Percentiles rank a stretch among this genome's conserved stretches.
These are phyloP conservation scores for Tokudaia muenninki DNA, from an alignment of 2,797 vertebrate genomes.

Conservation along the genomic window DNA sequence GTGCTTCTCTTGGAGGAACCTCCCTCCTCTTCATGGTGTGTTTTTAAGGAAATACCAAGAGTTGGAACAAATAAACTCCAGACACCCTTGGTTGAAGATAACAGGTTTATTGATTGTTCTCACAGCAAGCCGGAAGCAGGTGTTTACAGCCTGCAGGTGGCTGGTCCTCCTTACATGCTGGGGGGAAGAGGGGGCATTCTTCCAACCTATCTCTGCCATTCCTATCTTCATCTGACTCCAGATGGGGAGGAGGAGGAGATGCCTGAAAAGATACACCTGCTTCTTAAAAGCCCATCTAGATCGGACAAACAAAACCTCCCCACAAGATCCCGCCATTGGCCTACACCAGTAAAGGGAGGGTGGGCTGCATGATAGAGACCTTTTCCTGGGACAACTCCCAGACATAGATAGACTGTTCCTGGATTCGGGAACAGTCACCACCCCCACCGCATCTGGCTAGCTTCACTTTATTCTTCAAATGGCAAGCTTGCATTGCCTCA, in stretches of 20 bases:
- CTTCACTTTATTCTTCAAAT: not conserved
- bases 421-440: not conserved
- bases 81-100: not conserved
- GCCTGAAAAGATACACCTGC: not conserved
- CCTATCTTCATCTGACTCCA: not conserved
- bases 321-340: fast-evolving
- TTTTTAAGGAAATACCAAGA: constrained; percentile 7
- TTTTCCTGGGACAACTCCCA: not conserved
- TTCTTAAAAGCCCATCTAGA: not conserved
- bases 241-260: not conserved
- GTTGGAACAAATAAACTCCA: not conserved
- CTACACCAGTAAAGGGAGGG: not conserved
- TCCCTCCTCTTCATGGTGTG: not conserved
- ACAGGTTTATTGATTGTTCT: constrained; percentile 52
- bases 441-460: not conserved
- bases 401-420: not conserved
- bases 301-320: fast-evolving
- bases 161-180: fast-evolving
- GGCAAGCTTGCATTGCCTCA: not conserved
- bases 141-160: fast-evolving
- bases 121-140: not conserved
- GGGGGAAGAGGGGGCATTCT: not conserved
- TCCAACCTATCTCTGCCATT: not conserved
- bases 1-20: not conserved
- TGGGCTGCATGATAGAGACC: fast-evolving